A percentile compares a stretch with the other conserved stretches of the same genome.
Conservation (phyloP, 2,113 vertebrate genomes). For the Gopherus flavomarginatus region DNA sequence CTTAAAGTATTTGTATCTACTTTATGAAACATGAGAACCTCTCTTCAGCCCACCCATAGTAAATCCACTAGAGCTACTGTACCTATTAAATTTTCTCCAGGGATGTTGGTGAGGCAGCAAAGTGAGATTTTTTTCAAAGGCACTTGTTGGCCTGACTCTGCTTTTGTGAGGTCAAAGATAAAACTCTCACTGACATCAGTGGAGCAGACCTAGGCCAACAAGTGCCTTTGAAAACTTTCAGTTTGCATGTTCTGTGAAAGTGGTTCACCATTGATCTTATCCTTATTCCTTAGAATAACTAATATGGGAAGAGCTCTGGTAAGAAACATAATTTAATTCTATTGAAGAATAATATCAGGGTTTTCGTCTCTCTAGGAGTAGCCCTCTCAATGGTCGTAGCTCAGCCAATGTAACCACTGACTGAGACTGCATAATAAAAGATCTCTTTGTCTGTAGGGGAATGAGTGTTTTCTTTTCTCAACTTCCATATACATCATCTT, state of each 20-base stretch:
- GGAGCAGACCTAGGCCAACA: not conserved
- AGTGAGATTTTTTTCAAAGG: no score
- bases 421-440: not conserved
- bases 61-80: not conserved
- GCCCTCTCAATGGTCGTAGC: not conserved
- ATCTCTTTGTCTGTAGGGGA: not conserved
- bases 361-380: not conserved
- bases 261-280: not conserved
- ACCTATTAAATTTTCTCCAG: not conserved
- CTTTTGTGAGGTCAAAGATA: not conserved
- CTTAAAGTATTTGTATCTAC: not conserved
- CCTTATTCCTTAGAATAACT: not conserved
- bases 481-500: not conserved
- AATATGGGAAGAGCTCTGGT: not conserved
- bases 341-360: not conserved
- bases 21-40: not conserved
- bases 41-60: not conserved
- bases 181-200: not conserved
- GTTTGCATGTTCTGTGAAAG: not conserved
- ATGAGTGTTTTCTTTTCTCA: not conserved
- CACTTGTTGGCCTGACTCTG: not conserved
- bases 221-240: not conserved
- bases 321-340: slow-evolving; percentile 27
- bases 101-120: not conserved
- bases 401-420: not conserved